These are phyloP conservation scores for Ecliptopera silaceata DNA, from an alignment of 2,888 invertebrate genomes.

Conservation along the genomic window DNA sequence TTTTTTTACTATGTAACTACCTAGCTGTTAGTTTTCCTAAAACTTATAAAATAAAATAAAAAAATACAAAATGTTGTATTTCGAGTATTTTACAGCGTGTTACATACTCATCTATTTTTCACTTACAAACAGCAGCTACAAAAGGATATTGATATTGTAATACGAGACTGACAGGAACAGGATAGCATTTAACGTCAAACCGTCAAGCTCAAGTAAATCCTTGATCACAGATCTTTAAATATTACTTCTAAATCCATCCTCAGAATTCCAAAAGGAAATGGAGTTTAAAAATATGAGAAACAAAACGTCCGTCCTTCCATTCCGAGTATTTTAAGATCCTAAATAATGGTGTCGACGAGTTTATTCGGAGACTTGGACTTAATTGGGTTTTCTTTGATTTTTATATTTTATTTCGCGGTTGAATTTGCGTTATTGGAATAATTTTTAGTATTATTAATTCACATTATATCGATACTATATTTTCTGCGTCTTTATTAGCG, in stretches of 20 bases:
- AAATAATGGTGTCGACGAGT: conserved; percentile 33
- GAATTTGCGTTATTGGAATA: not conserved
- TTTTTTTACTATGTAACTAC: no score
- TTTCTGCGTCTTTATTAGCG: no score
- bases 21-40: no score
- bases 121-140: no score
- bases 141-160: no score
- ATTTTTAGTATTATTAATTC: no score
- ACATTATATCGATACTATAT: no score
- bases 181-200: not conserved
- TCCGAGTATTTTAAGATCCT: conserved; percentile 39
- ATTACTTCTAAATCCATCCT: conserved; percentile 20
- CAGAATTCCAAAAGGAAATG: conserved; percentile 38
- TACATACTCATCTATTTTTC: no score
- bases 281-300: conserved; percentile 40
- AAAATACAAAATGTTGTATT: no score
- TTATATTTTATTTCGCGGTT: not conserved
- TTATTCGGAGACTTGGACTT: conserved; percentile 30
- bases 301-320: conserved; percentile 45
- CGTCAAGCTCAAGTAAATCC: not conserved
- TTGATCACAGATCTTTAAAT: conserved; percentile 12
- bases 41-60: no score
- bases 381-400: conserved; percentile 17
- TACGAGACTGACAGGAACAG: no score
- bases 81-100: no score